A percentile compares a stretch with the other conserved stretches of the same genome.
Evolutionary conservation across 1,140 invertebrate species (phyloP).

Genomic region (Drosophila orena): DNA sequence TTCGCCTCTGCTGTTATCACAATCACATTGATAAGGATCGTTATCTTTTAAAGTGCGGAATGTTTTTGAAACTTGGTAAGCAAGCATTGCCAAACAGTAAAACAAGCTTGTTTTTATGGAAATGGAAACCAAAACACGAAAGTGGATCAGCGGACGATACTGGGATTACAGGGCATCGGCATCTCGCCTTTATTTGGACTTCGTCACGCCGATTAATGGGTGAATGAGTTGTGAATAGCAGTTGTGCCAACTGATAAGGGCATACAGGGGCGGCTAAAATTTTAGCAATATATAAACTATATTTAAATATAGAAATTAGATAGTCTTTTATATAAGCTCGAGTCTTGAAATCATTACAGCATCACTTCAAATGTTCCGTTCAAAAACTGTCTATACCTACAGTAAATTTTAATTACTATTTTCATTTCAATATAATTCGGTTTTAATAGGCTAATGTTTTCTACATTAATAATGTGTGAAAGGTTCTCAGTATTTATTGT

Average conservation of each 20-base stretch:
- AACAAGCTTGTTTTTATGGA: too few relatives aligned
- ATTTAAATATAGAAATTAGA: not conserved
- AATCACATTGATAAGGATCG: constrained; percentile 6
- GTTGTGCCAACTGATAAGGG: constrained; percentile 4
- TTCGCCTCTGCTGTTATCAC: constrained; percentile 5
- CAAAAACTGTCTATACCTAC: too few relatives aligned
- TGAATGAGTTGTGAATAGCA: constrained; percentile 15
- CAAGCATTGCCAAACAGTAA: constrained; percentile 2
- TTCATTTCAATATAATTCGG: too few relatives aligned
- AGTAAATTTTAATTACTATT: too few relatives aligned
- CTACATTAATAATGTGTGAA: not conserved
- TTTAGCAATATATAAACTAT: not conserved
- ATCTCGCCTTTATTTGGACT: constrained; percentile 17
- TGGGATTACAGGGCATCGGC: constrained; percentile 34
- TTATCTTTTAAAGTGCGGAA: constrained; percentile 17
- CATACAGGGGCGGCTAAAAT: constrained; percentile 5
- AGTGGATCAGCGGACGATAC: constrained; percentile 20
- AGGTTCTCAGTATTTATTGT: not conserved
- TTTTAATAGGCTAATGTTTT: not conserved
- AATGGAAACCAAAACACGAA: not conserved
- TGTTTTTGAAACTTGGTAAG: constrained; percentile 23
- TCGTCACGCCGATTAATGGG: constrained; percentile 22
- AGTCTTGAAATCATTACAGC: too few relatives aligned
- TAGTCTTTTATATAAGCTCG: too few relatives aligned
- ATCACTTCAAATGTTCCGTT: too few relatives aligned